These are phyloP conservation scores for Camponotus pennsylvanicus DNA, from an alignment of 1,140 invertebrate genomes.

Conservation along the genomic window DNA sequence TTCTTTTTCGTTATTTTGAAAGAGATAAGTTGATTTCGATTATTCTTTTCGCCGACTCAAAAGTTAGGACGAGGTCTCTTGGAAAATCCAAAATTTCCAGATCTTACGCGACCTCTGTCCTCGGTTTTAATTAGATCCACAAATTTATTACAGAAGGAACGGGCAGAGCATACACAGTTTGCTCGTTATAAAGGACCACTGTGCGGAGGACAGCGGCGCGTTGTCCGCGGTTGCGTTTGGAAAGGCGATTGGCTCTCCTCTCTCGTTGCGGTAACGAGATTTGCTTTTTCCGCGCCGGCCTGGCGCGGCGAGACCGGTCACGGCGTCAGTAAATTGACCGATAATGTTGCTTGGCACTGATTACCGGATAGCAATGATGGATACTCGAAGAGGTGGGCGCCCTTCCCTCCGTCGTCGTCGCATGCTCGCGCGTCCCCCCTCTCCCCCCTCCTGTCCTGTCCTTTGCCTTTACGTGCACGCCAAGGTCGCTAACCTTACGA, in stretches of 20 bases:
- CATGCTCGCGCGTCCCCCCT: neutral
- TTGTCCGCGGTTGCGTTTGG: conserved; percentile 2
- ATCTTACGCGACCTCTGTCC: neutral
- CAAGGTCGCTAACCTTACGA: conserved; percentile 74
- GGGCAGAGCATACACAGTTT: too few relatives aligned
- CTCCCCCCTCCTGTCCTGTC: conserved; percentile 11
- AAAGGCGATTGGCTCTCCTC: conserved; percentile 31
- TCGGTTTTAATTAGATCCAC: neutral
- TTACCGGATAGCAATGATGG: conserved; percentile 75
- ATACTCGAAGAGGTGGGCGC: conserved; percentile 62
- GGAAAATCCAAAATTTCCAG: neutral
- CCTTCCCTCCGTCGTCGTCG: conserved; percentile 12
- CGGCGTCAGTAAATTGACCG: conserved; percentile 75
- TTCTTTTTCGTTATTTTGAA: too few relatives aligned
- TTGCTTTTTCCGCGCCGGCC: conserved; percentile 52
- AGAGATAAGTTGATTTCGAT: too few relatives aligned
- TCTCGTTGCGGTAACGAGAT: conserved; percentile 46
- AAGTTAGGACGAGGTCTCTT: neutral
- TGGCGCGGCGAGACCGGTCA: conserved; percentile 52
- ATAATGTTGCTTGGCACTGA: conserved; percentile 73
- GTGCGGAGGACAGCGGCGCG: conserved; percentile 11
- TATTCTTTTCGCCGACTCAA: neutral
- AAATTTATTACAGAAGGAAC: neutral
- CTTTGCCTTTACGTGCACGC: conserved; percentile 63
- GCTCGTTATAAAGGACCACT: conserved; percentile 1